These are phyloP conservation scores for Chauna torquata DNA, from an alignment of 2,113 vertebrate genomes.

Conservation along the genomic window DNA sequence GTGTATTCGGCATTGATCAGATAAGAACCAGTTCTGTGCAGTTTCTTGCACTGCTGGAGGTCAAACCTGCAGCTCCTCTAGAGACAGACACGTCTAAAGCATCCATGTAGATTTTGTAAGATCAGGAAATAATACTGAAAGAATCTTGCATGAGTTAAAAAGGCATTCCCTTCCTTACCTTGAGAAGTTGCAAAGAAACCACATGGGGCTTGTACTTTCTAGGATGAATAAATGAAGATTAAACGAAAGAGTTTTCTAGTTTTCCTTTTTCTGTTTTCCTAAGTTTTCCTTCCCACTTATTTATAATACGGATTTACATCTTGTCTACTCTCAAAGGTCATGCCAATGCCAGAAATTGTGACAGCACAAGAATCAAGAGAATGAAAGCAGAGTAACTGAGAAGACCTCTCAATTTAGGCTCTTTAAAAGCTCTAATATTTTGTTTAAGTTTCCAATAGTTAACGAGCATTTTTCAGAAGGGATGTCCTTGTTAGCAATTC, in stretches of 20 bases:
- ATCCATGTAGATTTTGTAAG: not conserved
- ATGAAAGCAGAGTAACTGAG: not conserved
- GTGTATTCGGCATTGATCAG: not conserved
- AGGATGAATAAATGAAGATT: not conserved
- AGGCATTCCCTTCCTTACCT: not conserved
- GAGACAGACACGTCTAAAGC: not conserved
- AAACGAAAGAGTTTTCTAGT: not conserved
- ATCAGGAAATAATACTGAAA: not conserved
- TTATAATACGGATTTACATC: not conserved
- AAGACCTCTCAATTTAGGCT: not conserved
- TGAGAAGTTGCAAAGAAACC: not conserved
- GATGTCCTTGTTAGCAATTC: slow-evolving; percentile 46
- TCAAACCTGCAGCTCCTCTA: not conserved
- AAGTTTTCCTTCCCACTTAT: not conserved
- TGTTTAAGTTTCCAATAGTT: slow-evolving; percentile 35
- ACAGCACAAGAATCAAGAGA: not conserved
- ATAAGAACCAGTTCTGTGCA: not conserved
- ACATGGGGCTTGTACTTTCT: not conserved
- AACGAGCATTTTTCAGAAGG: slow-evolving; percentile 29
- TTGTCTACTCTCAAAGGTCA: not conserved
- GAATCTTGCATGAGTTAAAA: not conserved
- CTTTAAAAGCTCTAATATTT: slow-evolving; percentile 23
- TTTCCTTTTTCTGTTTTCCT: not conserved
- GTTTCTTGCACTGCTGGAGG: not conserved
- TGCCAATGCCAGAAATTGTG: not conserved